phyloP scores from a whole-genome alignment of 2,797 vertebrate species.

The Emydoidea blandingii region DNA sequence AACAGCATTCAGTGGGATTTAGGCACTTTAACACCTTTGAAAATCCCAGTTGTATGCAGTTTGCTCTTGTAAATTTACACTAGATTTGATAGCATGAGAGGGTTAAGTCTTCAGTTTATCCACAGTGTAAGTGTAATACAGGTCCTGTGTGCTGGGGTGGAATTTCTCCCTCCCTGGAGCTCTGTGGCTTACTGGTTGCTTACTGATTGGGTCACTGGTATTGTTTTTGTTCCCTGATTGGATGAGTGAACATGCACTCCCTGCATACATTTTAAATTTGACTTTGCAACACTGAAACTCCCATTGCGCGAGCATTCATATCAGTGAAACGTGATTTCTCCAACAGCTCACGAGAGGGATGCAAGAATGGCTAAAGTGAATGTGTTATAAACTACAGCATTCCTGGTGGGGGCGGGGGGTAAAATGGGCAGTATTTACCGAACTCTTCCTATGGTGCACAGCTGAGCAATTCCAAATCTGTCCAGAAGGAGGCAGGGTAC shows the following conservation, averaged over 20 bases:
- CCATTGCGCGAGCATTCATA: fast-evolving
- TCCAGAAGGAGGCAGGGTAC: fast-evolving
- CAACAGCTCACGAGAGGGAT: neutral
- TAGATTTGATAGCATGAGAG: neutral
- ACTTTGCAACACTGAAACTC: fast-evolving
- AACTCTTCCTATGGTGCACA: neutral
- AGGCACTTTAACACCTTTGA: neutral
- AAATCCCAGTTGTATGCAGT: slow-evolving; percentile 21
- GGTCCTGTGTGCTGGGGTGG: neutral
- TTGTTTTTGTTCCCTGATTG: neutral
- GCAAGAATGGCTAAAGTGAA: neutral
- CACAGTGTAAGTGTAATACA: fast-evolving
- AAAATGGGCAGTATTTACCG: fast-evolving
- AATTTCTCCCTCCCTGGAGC: neutral
- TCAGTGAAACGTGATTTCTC: fast-evolving
- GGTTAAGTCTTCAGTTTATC: neutral
- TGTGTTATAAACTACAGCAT: fast-evolving
- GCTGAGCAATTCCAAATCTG: neutral
- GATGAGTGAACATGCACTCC: fast-evolving
- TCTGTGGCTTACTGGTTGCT: neutral
- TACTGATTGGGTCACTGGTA: neutral
- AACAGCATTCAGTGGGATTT: slow-evolving; percentile 56
- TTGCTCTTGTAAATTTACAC: neutral
- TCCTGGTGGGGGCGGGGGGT: fast-evolving
- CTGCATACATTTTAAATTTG: neutral